phyloP scores from a whole-genome alignment of 2,888 invertebrate species.

The Taenaris catops region DNA sequence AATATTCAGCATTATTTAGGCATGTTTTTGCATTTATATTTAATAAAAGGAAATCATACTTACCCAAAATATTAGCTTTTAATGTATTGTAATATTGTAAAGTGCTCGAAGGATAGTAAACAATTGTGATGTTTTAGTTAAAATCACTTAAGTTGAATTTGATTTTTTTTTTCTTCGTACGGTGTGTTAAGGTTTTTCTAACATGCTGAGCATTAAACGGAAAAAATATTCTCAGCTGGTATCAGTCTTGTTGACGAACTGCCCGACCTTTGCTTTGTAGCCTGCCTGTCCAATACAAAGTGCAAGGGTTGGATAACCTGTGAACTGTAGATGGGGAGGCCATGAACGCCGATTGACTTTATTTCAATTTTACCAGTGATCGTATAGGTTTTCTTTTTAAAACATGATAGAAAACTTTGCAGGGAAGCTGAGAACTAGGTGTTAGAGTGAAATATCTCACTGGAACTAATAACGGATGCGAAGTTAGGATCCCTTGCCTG shows the following conservation, averaged over 20 bases:
- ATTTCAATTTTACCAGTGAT: conserved; percentile 50
- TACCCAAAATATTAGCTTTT: conserved; percentile 69
- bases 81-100: conserved; percentile 56
- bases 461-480: conserved; percentile 65
- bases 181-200: conserved; percentile 58
- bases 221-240: conserved; percentile 73
- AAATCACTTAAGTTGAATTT: conserved; percentile 38
- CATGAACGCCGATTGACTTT: conserved; percentile 55
- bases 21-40: conserved; percentile 63
- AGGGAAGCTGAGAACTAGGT: conserved; percentile 76
- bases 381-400: conserved; percentile 67
- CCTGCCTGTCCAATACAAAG: conserved; percentile 58
- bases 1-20: conserved; percentile 79
- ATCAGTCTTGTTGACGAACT: conserved; percentile 75
- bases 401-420: conserved; percentile 75
- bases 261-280: conserved; percentile 74
- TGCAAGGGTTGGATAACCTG: conserved; percentile 61
- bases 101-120: conserved; percentile 47
- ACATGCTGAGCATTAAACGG: conserved; percentile 79
- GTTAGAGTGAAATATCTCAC: conserved; percentile 69
- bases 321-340: conserved; percentile 39
- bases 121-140: conserved; percentile 46
- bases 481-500: conserved; percentile 80
- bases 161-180: conserved; percentile 37
- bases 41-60: conserved; percentile 59